A percentile compares a stretch with the other conserved stretches of the same genome.
Evolutionary conservation across 2,888 invertebrate species (phyloP).

Genomic region (Lithosia quadra): DNA sequence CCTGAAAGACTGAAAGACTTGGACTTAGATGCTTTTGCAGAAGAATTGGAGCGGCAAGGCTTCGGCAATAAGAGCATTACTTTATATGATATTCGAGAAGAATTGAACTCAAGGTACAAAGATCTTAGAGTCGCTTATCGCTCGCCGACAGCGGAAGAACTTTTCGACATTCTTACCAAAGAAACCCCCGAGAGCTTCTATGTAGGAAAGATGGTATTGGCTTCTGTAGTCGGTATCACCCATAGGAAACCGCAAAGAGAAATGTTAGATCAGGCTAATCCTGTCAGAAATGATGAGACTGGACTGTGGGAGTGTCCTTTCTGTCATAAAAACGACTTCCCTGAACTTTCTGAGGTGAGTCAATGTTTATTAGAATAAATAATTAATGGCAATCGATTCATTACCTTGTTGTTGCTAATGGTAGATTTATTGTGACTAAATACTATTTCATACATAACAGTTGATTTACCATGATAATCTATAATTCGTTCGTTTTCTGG

Average conservation of each 20-base stretch:
- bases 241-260: constrained; percentile 96
- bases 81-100: constrained; percentile 98
- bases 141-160: constrained; percentile 93
- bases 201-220: constrained; percentile 94
- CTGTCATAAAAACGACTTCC: constrained; percentile 98
- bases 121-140: constrained; percentile 93
- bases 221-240: constrained; percentile 93
- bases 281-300: constrained; percentile 97
- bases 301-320: constrained; percentile 99
- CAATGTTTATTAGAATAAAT: neutral
- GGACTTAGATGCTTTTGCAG: constrained; percentile 99
- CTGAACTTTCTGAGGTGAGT: constrained; percentile 94
- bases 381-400: neutral
- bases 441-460: too few relatives aligned
- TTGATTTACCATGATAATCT: too few relatives aligned
- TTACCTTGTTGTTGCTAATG: neutral
- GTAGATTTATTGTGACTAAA: too few relatives aligned
- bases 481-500: too few relatives aligned
- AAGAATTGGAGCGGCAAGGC: constrained; percentile 97
- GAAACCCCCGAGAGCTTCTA: constrained; percentile 98
- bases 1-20: constrained; percentile 98
- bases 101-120: constrained; percentile 97
- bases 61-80: constrained; percentile 97
- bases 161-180: constrained; percentile 98
- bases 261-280: constrained; percentile 98